A percentile compares a stretch with the other conserved stretches of the same genome.
phyloP scores from a whole-genome alignment of 2,797 vertebrate species.

The Takifugu rubripes region DNA sequence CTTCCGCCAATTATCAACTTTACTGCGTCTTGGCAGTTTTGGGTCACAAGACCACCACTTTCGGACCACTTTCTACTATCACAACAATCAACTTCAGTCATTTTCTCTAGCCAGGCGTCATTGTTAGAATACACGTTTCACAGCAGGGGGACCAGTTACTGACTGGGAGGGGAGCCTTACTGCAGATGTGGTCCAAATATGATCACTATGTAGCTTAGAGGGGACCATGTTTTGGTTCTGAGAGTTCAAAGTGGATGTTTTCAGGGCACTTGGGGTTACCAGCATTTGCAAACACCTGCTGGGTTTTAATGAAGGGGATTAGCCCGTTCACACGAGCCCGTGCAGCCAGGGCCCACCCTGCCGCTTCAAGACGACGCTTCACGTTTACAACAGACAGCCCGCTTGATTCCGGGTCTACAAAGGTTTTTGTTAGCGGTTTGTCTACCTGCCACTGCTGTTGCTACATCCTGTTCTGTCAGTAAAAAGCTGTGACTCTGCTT shows the following conservation, averaged over 20 bases:
- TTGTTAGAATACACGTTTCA: too few relatives aligned
- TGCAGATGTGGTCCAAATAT: too few relatives aligned
- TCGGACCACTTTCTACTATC: too few relatives aligned
- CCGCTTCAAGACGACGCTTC: constrained; percentile 3
- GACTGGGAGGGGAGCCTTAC: too few relatives aligned
- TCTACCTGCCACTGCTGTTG: not conserved
- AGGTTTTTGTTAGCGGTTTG: too few relatives aligned
- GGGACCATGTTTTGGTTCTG: constrained; percentile 34
- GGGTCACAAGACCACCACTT: too few relatives aligned
- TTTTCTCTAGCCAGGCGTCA: too few relatives aligned
- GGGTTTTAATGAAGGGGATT: constrained; percentile 73
- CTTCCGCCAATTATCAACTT: too few relatives aligned
- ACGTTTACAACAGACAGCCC: constrained; percentile 13
- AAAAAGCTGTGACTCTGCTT: constrained; percentile 24
- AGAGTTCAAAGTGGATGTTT: constrained; percentile 41
- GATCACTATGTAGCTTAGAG: not conserved
- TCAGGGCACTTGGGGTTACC: constrained; percentile 45
- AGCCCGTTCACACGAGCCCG: constrained; percentile 46
- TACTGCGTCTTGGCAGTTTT: too few relatives aligned
- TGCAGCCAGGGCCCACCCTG: constrained; percentile 37
- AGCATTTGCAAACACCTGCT: constrained; percentile 72
- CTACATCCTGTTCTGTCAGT: constrained; percentile 26
- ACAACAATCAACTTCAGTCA: too few relatives aligned
- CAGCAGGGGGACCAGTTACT: too few relatives aligned
- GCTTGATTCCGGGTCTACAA: not conserved